Evolutionary conservation across 2,888 invertebrate species (phyloP).

Genomic region (Nemoura dubitans): DNA sequence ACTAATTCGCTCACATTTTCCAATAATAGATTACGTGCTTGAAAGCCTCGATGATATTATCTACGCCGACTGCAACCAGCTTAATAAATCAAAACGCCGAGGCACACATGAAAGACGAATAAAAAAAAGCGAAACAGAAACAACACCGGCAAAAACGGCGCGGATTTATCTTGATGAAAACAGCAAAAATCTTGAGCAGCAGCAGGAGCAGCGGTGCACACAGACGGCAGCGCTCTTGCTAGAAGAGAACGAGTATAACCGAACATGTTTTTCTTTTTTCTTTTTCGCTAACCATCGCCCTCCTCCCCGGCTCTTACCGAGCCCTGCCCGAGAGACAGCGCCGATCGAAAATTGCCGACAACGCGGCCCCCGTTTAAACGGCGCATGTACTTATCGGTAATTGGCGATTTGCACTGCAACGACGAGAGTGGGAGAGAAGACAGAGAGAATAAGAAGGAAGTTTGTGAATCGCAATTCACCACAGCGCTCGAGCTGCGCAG

Average conservation of each 20-base stretch:
- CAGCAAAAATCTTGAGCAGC: not conserved
- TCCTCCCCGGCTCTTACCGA: not conserved
- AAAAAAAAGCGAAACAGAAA: not conserved
- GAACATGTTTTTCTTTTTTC: not conserved
- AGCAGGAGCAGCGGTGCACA: not conserved
- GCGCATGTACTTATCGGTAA: not conserved
- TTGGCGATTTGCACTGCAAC: not conserved
- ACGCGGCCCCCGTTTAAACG: not conserved
- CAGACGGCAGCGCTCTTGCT: not conserved
- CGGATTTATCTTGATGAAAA: not conserved
- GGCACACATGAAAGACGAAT: not conserved
- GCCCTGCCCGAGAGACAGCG: not conserved
- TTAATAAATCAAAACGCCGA: slow-evolving; percentile 29
- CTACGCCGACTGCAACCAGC: not conserved
- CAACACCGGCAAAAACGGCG: slow-evolving; percentile 7
- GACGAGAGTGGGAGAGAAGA: not conserved
- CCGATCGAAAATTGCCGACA: not conserved
- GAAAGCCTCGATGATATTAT: slow-evolving; percentile 26
- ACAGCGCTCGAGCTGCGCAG: not conserved
- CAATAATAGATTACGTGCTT: slow-evolving; percentile 30
- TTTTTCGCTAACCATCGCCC: not conserved
- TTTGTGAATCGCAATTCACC: not conserved
- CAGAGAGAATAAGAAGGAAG: not conserved
- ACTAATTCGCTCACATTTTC: slow-evolving; percentile 4
- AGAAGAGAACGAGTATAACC: not conserved